These are phyloP conservation scores for Papilio xuthus DNA, from an alignment of 1,140 invertebrate genomes.

Conservation along the genomic window DNA sequence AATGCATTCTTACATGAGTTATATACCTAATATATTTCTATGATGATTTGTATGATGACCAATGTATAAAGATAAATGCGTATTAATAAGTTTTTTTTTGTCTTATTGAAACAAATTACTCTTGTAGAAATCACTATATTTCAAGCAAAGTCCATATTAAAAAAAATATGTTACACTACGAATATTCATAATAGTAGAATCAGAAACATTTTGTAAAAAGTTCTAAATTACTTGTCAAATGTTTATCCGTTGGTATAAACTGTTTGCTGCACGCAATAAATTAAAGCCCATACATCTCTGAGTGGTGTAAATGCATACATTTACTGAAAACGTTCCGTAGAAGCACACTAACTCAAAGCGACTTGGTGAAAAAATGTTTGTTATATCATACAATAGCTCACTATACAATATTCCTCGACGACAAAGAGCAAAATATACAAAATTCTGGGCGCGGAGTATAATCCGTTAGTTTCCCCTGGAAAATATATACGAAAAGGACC, in stretches of 20 bases:
- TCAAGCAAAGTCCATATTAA: no score
- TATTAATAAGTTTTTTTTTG: no score
- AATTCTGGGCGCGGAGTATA: conserved; percentile 51
- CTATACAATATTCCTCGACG: conserved; percentile 46
- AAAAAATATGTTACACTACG: no score
- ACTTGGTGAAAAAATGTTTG: conserved; percentile 42
- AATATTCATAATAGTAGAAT: no score
- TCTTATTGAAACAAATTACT: no score
- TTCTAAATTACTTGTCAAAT: not conserved
- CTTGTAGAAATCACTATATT: no score
- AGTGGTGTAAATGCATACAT: conserved; percentile 26
- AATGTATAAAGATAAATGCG: no score
- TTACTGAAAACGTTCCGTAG: conserved; percentile 11
- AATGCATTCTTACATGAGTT: no score
- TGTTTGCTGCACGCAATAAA: conserved; percentile 15
- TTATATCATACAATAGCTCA: conserved; percentile 45
- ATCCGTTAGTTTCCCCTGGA: conserved; percentile 56
- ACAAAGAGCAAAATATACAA: conserved; percentile 60
- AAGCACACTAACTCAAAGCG: conserved; percentile 32
- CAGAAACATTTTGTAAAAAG: not conserved
- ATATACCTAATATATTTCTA: not conserved
- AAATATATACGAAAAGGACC: conserved; percentile 64
- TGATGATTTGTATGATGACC: no score
- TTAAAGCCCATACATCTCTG: not conserved
- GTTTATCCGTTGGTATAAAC: not conserved